Conservation (phyloP, 2,113 vertebrate species). For the Bombycilla garrulus region DNA sequence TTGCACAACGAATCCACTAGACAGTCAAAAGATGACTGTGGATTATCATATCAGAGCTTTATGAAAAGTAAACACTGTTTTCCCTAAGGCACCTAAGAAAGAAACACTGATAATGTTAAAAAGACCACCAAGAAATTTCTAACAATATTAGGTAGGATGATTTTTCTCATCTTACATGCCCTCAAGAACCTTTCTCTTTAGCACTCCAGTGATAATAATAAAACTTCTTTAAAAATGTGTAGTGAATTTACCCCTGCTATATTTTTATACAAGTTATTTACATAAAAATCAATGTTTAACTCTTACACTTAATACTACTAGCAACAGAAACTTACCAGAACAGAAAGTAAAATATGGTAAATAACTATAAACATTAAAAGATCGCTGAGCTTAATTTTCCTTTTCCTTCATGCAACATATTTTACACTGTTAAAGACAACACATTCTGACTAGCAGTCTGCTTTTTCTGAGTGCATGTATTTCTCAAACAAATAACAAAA, state of each 20-base stretch:
- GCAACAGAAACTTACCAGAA: neutral
- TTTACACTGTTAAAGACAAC: neutral
- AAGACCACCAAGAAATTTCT: constrained; percentile 40
- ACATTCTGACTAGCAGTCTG: neutral
- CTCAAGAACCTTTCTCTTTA: neutral
- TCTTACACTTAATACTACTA: neutral
- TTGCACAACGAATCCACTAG: neutral
- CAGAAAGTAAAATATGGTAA: neutral
- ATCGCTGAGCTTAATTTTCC: neutral
- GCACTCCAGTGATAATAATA: neutral
- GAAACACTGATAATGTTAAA: constrained; percentile 23
- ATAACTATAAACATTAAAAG: neutral
- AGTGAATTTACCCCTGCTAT: neutral
- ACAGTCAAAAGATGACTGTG: constrained; percentile 11
- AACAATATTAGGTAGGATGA: neutral
- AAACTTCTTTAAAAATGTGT: neutral
- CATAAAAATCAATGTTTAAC: neutral
- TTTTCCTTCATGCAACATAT: neutral
- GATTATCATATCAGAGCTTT: constrained; percentile 46
- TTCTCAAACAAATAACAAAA: neutral
- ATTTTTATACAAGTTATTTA: neutral
- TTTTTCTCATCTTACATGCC: neutral
- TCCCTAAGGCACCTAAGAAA: constrained; percentile 15
- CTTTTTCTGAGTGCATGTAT: neutral
- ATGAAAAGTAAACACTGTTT: constrained; percentile 45